Percentiles rank a stretch among this genome's conserved stretches.
phyloP scores from a whole-genome alignment of 2,113 vertebrate species.

The Recurvirostra avosetta region DNA sequence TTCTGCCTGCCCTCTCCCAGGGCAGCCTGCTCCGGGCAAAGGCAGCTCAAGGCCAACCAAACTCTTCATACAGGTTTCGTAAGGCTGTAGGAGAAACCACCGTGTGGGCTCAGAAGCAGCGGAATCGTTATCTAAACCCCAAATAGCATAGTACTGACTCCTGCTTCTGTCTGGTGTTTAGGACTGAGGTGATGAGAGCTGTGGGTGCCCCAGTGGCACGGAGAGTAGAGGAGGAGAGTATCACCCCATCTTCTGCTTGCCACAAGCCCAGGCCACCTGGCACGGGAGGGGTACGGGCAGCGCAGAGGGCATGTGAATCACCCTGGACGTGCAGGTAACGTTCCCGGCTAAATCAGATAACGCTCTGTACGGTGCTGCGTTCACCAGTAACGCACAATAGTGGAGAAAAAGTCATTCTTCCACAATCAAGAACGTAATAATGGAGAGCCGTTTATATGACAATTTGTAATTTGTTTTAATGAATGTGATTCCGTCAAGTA shows the following conservation, averaged over 20 bases:
- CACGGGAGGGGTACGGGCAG: neutral
- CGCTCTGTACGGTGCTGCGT: rapidly evolving
- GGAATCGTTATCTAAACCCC: neutral
- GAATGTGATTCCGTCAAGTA: neutral
- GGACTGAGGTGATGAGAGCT: neutral
- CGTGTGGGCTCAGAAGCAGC: neutral
- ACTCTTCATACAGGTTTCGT: neutral
- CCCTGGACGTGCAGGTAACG: neutral
- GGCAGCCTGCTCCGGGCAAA: neutral
- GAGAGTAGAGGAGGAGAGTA: neutral
- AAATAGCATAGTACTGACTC: constrained; percentile 28
- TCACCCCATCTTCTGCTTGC: neutral
- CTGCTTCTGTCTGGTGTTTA: constrained; percentile 28
- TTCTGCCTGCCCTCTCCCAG: neutral
- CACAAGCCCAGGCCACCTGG: constrained; percentile 3
- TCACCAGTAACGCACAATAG: neutral
- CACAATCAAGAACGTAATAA: neutral
- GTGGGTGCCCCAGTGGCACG: neutral
- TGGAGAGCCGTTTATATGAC: neutral
- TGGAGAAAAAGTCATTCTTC: neutral
- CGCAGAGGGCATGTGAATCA: constrained; percentile 6
- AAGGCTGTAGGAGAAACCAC: constrained; percentile 12
- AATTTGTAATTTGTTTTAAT: neutral
- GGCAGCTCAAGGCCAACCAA: neutral
- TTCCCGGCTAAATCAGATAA: constrained; percentile 31